phyloP scores from a whole-genome alignment of 1,140 invertebrate genomes.

The Tenebrio molitor region DNA sequence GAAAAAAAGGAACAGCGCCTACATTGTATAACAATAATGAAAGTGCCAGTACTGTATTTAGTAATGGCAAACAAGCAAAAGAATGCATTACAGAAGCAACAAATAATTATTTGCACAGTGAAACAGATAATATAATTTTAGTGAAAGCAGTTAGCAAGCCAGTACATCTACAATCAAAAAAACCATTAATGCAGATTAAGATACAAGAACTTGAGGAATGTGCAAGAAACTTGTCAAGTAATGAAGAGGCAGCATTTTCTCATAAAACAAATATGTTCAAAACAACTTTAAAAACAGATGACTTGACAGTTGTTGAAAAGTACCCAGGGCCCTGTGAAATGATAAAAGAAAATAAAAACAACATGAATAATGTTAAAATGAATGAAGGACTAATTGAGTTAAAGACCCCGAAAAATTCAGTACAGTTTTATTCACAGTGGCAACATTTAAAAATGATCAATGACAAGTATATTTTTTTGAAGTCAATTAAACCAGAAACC shows the following conservation, averaged over 20 bases:
- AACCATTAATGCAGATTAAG: conserved; percentile 59
- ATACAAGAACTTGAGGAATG: conserved; percentile 57
- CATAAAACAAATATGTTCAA: conserved; percentile 16
- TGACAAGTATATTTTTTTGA: conserved; percentile 58
- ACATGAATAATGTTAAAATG: conserved; percentile 44
- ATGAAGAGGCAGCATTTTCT: not conserved
- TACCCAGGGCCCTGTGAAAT: conserved; percentile 5
- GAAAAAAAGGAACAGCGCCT: no score
- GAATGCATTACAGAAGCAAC: conserved; percentile 10
- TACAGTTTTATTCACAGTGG: conserved; percentile 61
- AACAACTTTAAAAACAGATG: conserved; percentile 51
- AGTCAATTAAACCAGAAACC: conserved; percentile 54
- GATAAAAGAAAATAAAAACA: conserved; percentile 53
- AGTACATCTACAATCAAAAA: conserved; percentile 59
- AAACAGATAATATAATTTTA: conserved; percentile 50
- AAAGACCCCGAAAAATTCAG: conserved; percentile 55
- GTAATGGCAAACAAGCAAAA: conserved; percentile 35
- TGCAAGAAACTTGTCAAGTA: conserved; percentile 40
- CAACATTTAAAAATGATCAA: conserved; percentile 51
- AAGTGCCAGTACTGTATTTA: conserved; percentile 5
- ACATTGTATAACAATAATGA: conserved; percentile 28
- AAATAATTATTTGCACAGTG: not conserved
- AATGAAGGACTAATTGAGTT: conserved; percentile 45
- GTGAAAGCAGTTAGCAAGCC: conserved; percentile 61
- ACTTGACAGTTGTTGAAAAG: conserved; percentile 56